Conservation (phyloP, 2,888 invertebrate genomes). For the Drosophila differens region DNA sequence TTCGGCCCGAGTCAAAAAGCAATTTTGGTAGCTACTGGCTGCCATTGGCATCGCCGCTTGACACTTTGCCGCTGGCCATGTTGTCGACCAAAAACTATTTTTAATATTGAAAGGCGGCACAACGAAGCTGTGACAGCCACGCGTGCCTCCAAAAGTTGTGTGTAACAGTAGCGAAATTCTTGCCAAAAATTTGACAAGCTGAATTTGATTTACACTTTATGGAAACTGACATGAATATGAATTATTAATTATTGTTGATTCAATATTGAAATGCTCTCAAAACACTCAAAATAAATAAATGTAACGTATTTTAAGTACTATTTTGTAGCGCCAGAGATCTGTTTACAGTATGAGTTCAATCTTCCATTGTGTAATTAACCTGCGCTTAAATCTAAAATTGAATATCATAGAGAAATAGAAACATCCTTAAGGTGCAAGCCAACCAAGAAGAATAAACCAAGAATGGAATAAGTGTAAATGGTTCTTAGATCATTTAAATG, state of each 20-base stretch:
- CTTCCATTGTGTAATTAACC: neutral
- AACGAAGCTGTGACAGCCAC: constrained; percentile 36
- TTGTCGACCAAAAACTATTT: constrained; percentile 70
- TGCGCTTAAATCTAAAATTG: neutral
- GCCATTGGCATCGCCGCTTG: constrained; percentile 47
- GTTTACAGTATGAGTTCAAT: neutral
- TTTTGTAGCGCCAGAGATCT: neutral
- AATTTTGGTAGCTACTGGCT: constrained; percentile 46
- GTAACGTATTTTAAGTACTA: neutral
- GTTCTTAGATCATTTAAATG: neutral
- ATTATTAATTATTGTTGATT: neutral
- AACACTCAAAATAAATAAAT: neutral
- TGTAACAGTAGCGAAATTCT: constrained; percentile 7
- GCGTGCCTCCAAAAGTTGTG: neutral
- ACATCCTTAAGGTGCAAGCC: too few relatives aligned
- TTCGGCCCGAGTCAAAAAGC: constrained; percentile 19
- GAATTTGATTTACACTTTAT: neutral
- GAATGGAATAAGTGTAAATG: neutral
- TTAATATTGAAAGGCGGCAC: constrained; percentile 65
- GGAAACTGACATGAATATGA: neutral
- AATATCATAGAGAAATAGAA: neutral
- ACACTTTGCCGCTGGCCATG: constrained; percentile 60
- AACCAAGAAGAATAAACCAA: too few relatives aligned
- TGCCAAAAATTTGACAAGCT: neutral
- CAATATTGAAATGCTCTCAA: neutral